A percentile compares a stretch with the other conserved stretches of the same genome.
Conservation (phyloP, 2,797 vertebrate genomes). For the Erithacus rubecula region DNA sequence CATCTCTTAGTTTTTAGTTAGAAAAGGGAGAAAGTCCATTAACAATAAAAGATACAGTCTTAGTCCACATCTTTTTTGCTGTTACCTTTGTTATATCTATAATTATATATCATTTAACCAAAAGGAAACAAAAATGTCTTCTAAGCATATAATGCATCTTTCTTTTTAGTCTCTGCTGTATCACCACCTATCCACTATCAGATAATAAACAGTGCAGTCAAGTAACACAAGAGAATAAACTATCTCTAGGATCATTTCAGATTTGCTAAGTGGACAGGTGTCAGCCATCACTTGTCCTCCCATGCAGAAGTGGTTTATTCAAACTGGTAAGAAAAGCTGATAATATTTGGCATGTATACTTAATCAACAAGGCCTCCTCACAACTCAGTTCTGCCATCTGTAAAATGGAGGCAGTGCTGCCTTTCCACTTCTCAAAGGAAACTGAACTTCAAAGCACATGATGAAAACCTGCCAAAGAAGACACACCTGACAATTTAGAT, state of each 20-base stretch:
- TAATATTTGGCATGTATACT: background rate
- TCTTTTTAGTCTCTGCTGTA: background rate
- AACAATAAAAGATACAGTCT: background rate
- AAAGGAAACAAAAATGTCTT: background rate
- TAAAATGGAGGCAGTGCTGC: background rate
- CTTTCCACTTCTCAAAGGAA: background rate
- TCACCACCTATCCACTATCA: background rate
- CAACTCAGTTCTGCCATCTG: background rate
- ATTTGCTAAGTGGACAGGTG: background rate
- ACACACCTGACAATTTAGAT: background rate
- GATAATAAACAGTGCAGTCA: background rate
- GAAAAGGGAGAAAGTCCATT: background rate
- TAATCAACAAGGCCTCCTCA: background rate
- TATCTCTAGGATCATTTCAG: background rate
- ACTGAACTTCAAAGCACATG: background rate
- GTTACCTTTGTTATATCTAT: background rate
- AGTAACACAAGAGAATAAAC: background rate
- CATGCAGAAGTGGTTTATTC: background rate
- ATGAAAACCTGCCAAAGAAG: background rate
- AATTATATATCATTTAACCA: background rate
- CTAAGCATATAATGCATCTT: background rate
- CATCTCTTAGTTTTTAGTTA: background rate
- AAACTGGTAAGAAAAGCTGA: background rate
- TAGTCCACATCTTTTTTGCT: background rate
- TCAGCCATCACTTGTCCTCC: background rate